Evolutionary conservation across 1,140 invertebrate genomes (phyloP), one percentile per base, ranked within the genome.

Genomic region (Drosophila jambulina): DNA sequence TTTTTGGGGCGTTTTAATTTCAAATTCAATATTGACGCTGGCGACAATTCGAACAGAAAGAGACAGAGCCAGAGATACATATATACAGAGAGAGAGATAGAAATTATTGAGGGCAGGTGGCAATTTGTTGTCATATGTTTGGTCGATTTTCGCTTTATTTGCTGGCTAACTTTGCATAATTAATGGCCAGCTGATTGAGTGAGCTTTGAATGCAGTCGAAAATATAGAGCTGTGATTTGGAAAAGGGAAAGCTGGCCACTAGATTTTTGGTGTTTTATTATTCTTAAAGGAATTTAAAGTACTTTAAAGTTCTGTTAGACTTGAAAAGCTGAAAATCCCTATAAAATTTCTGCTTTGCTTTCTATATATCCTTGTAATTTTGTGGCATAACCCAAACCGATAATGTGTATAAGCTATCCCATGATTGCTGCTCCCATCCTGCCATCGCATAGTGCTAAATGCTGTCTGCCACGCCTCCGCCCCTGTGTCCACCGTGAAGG

Each of bases 1-100:
- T 75, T 74, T 86, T 79, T 15, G 71, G 65, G 83, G 80, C 80
- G 83, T 62, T 88, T 88, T 90, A 90, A 88, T 88, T 88, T 88
- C 84, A 84, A 88, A 88, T 88, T 88, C 84, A 88, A 88, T 88
- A 88, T 88, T 88, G 84, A 82, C 80, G 72, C 58, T 56, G 64
- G 49, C 68, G 48, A 48, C 70, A 69, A 53, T 70, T 63, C 53
- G 57, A 59, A 69, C 58, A 58, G 40, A 71, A 45, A 76, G 67
- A 61, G 25, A 40, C 12, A 19, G 27, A 13, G 0, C 0, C 32
- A 54, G 38, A 36, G 23, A 13, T 51, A 15, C 15, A 46, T n/a
- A 48, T 23, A 21, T 0, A 23, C 3, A 21, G 13, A 49, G 19
- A 60, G 23, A 49, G 46, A 32, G 25, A 21, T 29, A 12, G 12